Evolutionary conservation across 92 coral and sea anemone species (phyloP).

Genomic region (Chrysogorgia sp.): DNA sequence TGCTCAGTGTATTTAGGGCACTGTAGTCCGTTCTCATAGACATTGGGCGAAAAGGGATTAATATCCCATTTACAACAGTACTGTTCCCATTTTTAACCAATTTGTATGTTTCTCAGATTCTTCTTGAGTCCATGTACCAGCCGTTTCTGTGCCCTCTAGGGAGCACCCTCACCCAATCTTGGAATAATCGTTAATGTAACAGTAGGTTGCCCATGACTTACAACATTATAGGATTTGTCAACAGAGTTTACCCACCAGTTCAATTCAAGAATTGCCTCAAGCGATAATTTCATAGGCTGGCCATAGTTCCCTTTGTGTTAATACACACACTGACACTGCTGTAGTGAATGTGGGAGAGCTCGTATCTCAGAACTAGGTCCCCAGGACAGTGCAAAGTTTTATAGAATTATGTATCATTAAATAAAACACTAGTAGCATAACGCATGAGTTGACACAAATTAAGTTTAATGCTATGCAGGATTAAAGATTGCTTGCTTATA

Average conservation of each 20-base stretch:
- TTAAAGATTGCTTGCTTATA: too few relatives aligned
- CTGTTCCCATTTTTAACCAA: slow-evolving; percentile 65
- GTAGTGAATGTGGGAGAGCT: too few relatives aligned
- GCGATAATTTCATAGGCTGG: slow-evolving; percentile 49
- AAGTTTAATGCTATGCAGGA: too few relatives aligned
- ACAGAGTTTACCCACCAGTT: slow-evolving; percentile 57
- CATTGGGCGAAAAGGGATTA: slow-evolving; percentile 10
- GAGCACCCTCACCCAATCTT: slow-evolving; percentile 53
- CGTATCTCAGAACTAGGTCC: too few relatives aligned
- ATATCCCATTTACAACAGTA: slow-evolving; percentile 54
- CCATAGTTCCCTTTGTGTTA: slow-evolving; percentile 59
- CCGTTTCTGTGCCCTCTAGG: slow-evolving; percentile 15
- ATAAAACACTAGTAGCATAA: too few relatives aligned
- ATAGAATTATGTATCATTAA: too few relatives aligned
- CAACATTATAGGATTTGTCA: slow-evolving; percentile 38
- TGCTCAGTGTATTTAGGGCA: not conserved
- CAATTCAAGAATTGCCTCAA: too few relatives aligned
- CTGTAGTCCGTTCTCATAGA: not conserved
- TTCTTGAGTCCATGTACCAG: slow-evolving; percentile 35
- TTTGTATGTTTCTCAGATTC: slow-evolving; percentile 61
- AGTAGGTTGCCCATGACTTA: slow-evolving; percentile 32
- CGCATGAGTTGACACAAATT: too few relatives aligned
- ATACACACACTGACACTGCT: too few relatives aligned
- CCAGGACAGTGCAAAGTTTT: too few relatives aligned
- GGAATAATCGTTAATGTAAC: slow-evolving; percentile 42